These are phyloP conservation scores for Neodon shergylaensis DNA, from an alignment of 2,113 vertebrate genomes.

Conservation along the genomic window DNA sequence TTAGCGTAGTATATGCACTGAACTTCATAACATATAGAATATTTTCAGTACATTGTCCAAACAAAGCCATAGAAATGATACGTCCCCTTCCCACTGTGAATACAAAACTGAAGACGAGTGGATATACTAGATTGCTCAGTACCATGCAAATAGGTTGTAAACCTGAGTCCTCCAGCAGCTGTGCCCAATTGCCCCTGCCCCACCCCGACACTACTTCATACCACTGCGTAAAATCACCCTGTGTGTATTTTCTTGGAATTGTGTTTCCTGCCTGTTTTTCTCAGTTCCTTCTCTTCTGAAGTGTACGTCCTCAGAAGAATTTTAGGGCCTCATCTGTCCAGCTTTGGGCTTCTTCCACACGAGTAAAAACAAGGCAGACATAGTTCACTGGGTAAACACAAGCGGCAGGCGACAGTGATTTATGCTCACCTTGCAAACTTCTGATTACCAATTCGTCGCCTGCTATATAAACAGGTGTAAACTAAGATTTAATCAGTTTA, in stretches of 20 bases:
- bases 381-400: conserved; percentile 42
- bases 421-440: conserved; percentile 36
- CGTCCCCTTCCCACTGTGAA: not conserved
- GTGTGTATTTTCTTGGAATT: not conserved
- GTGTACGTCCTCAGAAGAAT: conserved; percentile 13
- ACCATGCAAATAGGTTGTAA: too few relatives aligned
- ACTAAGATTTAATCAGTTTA: conserved; percentile 75
- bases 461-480: conserved; percentile 73
- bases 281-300: not conserved
- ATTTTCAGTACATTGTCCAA: not conserved
- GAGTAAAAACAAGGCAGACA: conserved; percentile 12
- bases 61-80: not conserved
- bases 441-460: conserved; percentile 58
- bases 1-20: not conserved
- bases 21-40: conserved; percentile 3
- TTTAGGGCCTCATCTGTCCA: conserved; percentile 30
- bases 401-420: conserved; percentile 58
- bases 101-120: not conserved
- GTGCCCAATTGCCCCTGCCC: not conserved
- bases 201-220: not conserved
- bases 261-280: not conserved
- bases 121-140: not conserved
- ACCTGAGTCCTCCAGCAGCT: not conserved
- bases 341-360: conserved; percentile 6
- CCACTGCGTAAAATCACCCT: not conserved